Evolutionary conservation across 2,888 invertebrate genomes (phyloP).

Genomic region (Cantharis nigra): DNA sequence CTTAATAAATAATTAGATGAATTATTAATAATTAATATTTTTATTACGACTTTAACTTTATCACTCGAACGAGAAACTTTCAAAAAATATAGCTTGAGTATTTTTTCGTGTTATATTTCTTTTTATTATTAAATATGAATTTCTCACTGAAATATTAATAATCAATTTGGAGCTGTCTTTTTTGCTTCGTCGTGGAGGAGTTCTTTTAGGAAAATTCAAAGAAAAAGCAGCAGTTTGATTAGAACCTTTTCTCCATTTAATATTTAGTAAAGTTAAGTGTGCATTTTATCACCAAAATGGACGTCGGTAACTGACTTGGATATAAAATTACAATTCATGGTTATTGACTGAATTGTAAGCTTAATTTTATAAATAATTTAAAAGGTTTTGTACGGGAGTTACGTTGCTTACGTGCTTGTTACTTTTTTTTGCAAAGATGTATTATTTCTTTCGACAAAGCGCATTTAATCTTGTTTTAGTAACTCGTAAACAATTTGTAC

Average conservation of each 20-base stretch:
- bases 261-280: neutral
- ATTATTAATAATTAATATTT: neutral
- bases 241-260: neutral
- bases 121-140: neutral
- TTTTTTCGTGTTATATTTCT: neutral
- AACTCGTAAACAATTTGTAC: neutral
- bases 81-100: neutral
- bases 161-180: neutral
- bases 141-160: neutral
- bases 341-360: neutral
- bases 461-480: neutral
- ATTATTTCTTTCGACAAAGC: neutral
- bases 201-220: neutral
- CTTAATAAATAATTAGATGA: neutral
- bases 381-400: neutral
- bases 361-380: slow-evolving; percentile 3
- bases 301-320: neutral
- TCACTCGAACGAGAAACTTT: neutral
- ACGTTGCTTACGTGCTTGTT: neutral
- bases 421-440: neutral
- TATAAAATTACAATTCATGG: neutral
- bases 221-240: neutral
- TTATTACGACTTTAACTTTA: neutral
- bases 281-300: slow-evolving; percentile 1
- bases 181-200: neutral